Conservation (phyloP, 2,113 vertebrate species). For the Rissa tridactyla region DNA sequence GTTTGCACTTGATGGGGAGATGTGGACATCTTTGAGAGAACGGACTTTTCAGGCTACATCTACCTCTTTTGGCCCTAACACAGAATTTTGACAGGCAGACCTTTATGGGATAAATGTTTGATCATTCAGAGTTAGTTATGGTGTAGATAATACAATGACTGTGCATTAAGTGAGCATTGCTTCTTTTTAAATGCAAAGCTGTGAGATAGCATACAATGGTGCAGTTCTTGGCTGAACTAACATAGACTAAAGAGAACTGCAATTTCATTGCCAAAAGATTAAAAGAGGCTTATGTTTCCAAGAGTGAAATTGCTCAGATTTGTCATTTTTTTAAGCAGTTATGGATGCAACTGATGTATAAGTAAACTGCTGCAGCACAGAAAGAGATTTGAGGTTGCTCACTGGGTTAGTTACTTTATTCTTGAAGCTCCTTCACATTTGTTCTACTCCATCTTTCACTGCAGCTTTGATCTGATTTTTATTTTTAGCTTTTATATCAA, state of each 20-base stretch:
- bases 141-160: not conserved
- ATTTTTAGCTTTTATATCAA: conserved; percentile 18
- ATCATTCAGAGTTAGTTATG: not conserved
- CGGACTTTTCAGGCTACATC: not conserved
- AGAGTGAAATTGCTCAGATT: conserved; percentile 38
- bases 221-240: conserved; percentile 37
- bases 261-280: conserved; percentile 19
- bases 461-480: not conserved
- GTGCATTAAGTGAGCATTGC: conserved; percentile 8
- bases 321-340: conserved; percentile 39
- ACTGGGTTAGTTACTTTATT: not conserved
- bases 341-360: not conserved
- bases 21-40: not conserved
- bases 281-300: conserved; percentile 39
- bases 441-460: not conserved
- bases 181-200: conserved; percentile 46
- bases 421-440: conserved; percentile 1
- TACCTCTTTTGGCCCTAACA: not conserved
- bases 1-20: not conserved
- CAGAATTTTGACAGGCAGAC: not conserved
- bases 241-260: not conserved
- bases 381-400: not conserved
- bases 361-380: conserved; percentile 20
- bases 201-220: not conserved
- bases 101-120: not conserved